Conservation (phyloP, 1,140 invertebrate genomes). For the Drosophila willistoni region DNA sequence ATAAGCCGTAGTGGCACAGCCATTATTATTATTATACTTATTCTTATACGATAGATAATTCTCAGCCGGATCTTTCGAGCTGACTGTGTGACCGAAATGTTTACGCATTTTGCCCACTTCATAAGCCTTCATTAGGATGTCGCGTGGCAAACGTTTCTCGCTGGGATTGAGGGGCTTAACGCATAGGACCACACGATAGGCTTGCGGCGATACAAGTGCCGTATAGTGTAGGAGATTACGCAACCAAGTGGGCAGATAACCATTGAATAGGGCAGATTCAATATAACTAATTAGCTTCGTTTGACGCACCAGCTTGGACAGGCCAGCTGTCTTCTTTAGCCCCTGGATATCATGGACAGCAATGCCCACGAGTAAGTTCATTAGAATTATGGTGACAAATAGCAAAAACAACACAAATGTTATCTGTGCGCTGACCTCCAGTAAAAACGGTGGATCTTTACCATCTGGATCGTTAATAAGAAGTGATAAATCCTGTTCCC, state of each 20-base stretch:
- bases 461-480: conserved; percentile 87
- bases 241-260: conserved; percentile 88
- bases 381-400: conserved; percentile 91
- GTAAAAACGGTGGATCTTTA: conserved; percentile 85
- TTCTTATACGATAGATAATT: conserved; percentile 86
- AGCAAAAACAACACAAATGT: conserved; percentile 89
- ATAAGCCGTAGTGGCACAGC: conserved; percentile 84
- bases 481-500: conserved; percentile 90
- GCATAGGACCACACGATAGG: conserved; percentile 90
- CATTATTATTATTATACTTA: conserved; percentile 86
- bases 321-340: conserved; percentile 89
- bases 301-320: conserved; percentile 90
- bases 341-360: conserved; percentile 92
- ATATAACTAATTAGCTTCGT: conserved; percentile 91
- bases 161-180: conserved; percentile 91
- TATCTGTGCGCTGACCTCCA: conserved; percentile 89
- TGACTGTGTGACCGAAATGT: conserved; percentile 87
- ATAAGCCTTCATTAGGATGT: conserved; percentile 89
- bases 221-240: conserved; percentile 89
- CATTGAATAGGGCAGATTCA: conserved; percentile 88
- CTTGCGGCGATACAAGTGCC: conserved; percentile 89
- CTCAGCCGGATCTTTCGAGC: conserved; percentile 85
- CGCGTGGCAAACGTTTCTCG: conserved; percentile 90
- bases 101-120: conserved; percentile 89
- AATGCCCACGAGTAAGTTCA: conserved; percentile 92